These are phyloP conservation scores for Corydoras maculifer DNA, from an alignment of 2,113 vertebrate species.

Conservation along the genomic window DNA sequence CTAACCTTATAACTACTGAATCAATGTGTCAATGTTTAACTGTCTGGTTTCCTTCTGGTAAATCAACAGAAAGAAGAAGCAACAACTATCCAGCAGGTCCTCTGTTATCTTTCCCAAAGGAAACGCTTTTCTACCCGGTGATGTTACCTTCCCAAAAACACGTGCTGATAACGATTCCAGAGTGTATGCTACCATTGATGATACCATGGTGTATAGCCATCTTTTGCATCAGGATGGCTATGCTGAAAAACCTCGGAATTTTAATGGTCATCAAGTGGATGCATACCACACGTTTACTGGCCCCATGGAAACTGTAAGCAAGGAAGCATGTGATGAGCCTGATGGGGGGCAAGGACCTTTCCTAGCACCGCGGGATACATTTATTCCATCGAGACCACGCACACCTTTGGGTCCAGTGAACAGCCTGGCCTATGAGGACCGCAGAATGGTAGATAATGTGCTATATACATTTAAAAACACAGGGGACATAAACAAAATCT, in stretches of 20 bases:
- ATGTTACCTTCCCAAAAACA: constrained; percentile 60
- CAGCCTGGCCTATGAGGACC: constrained; percentile 60
- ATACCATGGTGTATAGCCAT: constrained; percentile 75
- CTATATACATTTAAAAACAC: constrained; percentile 72
- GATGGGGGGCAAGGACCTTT: constrained; percentile 57
- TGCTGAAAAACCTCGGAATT: constrained; percentile 60
- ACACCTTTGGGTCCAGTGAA: constrained; percentile 58
- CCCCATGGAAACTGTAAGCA: constrained; percentile 48
- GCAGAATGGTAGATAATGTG: constrained; percentile 68
- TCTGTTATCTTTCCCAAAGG: constrained; percentile 75
- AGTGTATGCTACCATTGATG: constrained; percentile 84
- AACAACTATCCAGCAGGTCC: constrained; percentile 41
- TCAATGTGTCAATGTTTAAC: background rate
- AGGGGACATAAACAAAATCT: constrained; percentile 53
- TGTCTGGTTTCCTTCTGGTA: background rate
- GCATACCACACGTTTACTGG: constrained; percentile 70
- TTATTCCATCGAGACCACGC: constrained; percentile 69
- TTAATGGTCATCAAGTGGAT: constrained; percentile 62
- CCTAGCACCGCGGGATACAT: constrained; percentile 61
- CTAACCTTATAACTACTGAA: background rate
- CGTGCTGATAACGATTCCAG: constrained; percentile 77
- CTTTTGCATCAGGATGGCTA: constrained; percentile 59
- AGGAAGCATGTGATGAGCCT: constrained; percentile 45
- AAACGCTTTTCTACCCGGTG: constrained; percentile 67
- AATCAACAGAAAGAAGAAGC: constrained; percentile 65